Evolutionary conservation across 2,113 vertebrate genomes (phyloP), one percentile per base, ranked within the genome.

Genomic region (Macquaria australasica): DNA sequence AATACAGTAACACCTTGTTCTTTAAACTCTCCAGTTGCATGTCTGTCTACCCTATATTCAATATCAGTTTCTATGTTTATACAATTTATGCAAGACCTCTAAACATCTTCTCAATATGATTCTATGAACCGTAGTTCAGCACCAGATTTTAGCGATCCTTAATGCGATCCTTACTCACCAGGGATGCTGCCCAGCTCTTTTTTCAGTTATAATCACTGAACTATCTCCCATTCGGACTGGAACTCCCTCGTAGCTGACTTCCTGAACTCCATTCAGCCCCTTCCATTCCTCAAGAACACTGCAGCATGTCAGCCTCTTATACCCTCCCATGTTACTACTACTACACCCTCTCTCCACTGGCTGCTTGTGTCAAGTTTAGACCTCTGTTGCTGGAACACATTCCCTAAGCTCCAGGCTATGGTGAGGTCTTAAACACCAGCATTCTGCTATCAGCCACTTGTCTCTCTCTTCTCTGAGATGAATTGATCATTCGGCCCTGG

Each of bases 291-390:
- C 11, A 71, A 59, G 31, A 79, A 55, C 60, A 55, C 73, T 66
- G 55, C 81, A 63, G 31, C 71, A 18, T 58, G 55, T 51, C 23
- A 31, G 18, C 15, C 28, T 82, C 25, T 70, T 37, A 14, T 31
- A 60, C 21, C 59, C 39, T 45, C 25, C 25, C 16, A 18, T 73
- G 51, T 69, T 28, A 34, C 51, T 9, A 18, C 28, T 18, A 18
- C 28, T 18, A 16, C 43, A 53, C 45, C 31, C 25, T 23, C 66
- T 77, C 70, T 66, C 21, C 56, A 21, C 45, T 18, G 41, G 62
- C 62, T 59, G 53, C 77, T 78, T 12, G 34, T 75, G 70, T 83
- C 43, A 77, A 78, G 43, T 74, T 76, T 18, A 81, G 43, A 92
- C 72, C 51, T 76, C 45, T 23, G 72, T 50, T 64, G 41, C 43